These are phyloP conservation scores for Lamproptera curius DNA, from an alignment of 2,888 invertebrate species.

Conservation along the genomic window DNA sequence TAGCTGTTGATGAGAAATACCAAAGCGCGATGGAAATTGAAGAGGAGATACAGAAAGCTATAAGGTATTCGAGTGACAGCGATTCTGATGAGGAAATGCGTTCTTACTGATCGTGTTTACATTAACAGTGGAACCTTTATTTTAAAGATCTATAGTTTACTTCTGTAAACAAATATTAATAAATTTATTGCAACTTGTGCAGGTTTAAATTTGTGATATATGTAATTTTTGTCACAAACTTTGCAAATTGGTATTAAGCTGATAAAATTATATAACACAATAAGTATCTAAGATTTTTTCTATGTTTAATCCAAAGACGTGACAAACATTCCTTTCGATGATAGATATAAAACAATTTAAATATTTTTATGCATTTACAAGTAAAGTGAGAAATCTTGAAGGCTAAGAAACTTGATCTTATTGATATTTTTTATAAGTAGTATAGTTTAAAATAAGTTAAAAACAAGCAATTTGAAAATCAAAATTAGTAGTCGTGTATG, in stretches of 20 bases:
- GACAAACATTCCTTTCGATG: conserved; percentile 17
- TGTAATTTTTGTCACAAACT: conserved; percentile 47
- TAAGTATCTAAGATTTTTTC: too few species aligned
- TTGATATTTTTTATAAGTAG: too few species aligned
- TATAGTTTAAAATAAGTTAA: too few species aligned
- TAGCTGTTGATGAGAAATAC: conserved; percentile 59
- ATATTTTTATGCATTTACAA: background rate
- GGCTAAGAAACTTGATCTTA: too few species aligned
- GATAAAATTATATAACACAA: background rate
- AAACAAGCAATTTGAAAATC: too few species aligned
- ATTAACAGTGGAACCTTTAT: conserved; percentile 29
- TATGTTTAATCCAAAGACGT: conserved; percentile 17
- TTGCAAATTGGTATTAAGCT: conserved; percentile 8
- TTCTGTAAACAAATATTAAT: too few species aligned
- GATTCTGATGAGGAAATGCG: conserved; percentile 64
- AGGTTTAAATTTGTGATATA: conserved; percentile 58
- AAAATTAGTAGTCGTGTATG: too few species aligned
- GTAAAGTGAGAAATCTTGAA: background rate
- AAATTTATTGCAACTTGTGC: conserved; percentile 35
- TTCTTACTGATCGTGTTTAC: conserved; percentile 56
- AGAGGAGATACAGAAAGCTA: conserved; percentile 62
- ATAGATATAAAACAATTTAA: background rate
- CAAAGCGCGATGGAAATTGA: conserved; percentile 62
- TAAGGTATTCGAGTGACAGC: conserved; percentile 58
- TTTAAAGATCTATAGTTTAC: too few species aligned